Conservation (phyloP, 2,797 vertebrate genomes). For the Oreochromis grahami region DNA sequence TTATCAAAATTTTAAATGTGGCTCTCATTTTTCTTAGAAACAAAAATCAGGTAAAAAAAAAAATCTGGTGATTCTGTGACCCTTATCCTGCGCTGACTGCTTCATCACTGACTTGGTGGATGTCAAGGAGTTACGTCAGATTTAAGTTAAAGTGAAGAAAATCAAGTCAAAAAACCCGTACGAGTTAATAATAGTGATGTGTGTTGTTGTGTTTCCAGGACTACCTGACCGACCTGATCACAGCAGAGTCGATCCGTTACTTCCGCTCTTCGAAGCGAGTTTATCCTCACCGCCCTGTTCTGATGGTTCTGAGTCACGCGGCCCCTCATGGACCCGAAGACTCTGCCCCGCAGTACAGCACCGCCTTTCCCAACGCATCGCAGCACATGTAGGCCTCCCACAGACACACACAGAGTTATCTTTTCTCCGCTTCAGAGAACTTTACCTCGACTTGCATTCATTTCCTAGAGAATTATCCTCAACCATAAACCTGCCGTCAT, state of each 20-base stretch:
- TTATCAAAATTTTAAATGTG: too few relatives aligned
- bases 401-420: neutral
- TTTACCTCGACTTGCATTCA: neutral
- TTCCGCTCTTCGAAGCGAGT: slow-evolving; percentile 91
- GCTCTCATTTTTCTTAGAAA: too few relatives aligned
- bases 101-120: neutral
- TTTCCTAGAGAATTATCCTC: neutral
- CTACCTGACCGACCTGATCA: slow-evolving; percentile 96
- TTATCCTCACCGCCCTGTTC: slow-evolving; percentile 89
- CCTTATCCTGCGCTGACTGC: rapidly evolving
- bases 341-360: slow-evolving; percentile 89
- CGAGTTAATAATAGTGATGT: neutral
- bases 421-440: neutral
- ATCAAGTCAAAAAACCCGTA: neutral
- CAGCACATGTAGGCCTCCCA: slow-evolving; percentile 89
- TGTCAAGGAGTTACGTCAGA: neutral
- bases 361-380: slow-evolving; percentile 90
- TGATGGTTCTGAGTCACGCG: slow-evolving; percentile 95
- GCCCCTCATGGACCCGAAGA: slow-evolving; percentile 93
- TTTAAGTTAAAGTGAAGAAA: neutral
- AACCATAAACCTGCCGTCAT: neutral
- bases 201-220: slow-evolving; percentile 72
- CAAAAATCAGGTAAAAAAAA: too few relatives aligned
- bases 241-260: slow-evolving; percentile 88
- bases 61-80: too few relatives aligned